Evolutionary conservation across 2,888 invertebrate species (phyloP).

Genomic region (Trichopria drosophilae): DNA sequence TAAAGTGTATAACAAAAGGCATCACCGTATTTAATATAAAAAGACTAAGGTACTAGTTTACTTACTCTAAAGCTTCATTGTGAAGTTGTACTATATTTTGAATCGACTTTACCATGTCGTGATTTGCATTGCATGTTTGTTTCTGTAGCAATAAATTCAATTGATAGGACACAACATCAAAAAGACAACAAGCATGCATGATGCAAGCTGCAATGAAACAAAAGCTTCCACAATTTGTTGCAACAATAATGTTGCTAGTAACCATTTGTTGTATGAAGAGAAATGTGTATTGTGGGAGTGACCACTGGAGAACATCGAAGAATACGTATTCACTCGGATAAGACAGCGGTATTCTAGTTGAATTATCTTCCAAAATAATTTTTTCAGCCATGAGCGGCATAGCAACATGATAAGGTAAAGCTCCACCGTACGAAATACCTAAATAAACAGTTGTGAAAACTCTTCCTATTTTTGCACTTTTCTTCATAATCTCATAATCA

Average conservation of each 20-base stretch:
- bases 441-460: constrained; percentile 45
- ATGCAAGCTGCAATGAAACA: constrained; percentile 41
- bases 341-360: constrained; percentile 42
- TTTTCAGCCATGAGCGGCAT: constrained; percentile 42
- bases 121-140: too few relatives aligned
- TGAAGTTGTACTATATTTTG: too few relatives aligned
- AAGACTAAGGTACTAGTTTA: too few relatives aligned
- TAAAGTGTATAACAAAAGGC: too few relatives aligned
- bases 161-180: constrained; percentile 38
- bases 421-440: constrained; percentile 47
- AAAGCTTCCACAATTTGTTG: constrained; percentile 43
- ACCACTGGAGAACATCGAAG: constrained; percentile 35
- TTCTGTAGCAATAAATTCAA: too few relatives aligned
- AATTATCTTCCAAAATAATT: constrained; percentile 38
- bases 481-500: constrained; percentile 44
- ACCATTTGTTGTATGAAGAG: constrained; percentile 41
- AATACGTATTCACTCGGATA: constrained; percentile 43
- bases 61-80: too few relatives aligned
- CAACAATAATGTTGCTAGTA: constrained; percentile 41
- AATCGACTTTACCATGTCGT: too few relatives aligned
- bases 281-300: constrained; percentile 40
- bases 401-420: constrained; percentile 48
- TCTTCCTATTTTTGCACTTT: constrained; percentile 45
- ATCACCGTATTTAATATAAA: too few relatives aligned
- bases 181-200: constrained; percentile 42